Conservation (phyloP, 2,113 vertebrate species). For the Perccottus glenii region DNA sequence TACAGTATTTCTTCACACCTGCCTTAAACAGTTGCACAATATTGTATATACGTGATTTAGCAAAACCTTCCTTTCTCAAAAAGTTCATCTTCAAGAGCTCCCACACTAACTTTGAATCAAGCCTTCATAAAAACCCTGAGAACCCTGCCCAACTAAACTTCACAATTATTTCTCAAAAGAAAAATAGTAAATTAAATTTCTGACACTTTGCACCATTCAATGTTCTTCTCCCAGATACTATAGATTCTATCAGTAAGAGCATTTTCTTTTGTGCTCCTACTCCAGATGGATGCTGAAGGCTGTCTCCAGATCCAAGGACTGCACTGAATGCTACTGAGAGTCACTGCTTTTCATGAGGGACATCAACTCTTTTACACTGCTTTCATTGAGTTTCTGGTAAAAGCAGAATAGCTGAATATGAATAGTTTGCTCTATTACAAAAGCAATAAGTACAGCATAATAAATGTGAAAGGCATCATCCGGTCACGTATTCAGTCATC, state of each 20-base stretch:
- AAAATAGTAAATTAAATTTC: neutral
- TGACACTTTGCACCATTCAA: neutral
- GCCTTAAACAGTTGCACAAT: too few species aligned
- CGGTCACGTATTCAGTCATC: slow-evolving; percentile 10
- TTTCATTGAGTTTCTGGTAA: slow-evolving; percentile 8
- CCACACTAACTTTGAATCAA: neutral
- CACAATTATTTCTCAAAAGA: neutral
- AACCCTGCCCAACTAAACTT: too few species aligned
- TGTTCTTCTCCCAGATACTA: neutral
- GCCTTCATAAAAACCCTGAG: too few species aligned
- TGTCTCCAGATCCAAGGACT: slow-evolving; percentile 6
- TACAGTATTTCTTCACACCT: too few species aligned
- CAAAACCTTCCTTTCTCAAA: neutral
- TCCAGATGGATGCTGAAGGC: slow-evolving; percentile 7
- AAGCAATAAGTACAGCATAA: slow-evolving; percentile 9
- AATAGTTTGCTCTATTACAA: slow-evolving; percentile 7
- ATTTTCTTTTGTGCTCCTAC: neutral
- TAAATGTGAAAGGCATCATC: slow-evolving; percentile 8
- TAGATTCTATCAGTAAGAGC: neutral
- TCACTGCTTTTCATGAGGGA: neutral
- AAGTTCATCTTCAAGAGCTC: neutral
- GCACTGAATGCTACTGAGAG: neutral
- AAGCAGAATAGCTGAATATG: slow-evolving; percentile 11
- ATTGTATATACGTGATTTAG: too few species aligned
- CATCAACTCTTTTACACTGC: slow-evolving; percentile 7